phyloP scores from a whole-genome alignment of 2,113 vertebrate genomes.

The Elaphurus davidianus region DNA sequence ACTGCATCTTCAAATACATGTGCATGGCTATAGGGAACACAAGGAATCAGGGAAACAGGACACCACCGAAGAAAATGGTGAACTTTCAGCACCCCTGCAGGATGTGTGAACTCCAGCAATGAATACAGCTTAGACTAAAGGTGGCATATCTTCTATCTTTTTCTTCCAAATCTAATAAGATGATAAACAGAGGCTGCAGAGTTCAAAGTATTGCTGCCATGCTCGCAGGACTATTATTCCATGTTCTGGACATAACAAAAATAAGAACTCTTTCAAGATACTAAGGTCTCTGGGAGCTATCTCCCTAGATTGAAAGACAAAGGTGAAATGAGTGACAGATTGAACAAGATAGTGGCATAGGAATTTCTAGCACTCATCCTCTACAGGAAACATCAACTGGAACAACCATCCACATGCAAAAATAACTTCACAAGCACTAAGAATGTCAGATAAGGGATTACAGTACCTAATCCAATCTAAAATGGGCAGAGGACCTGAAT shows the following conservation, averaged over 20 bases:
- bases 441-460: neutral
- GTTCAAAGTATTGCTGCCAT: neutral
- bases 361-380: neutral
- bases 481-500: neutral
- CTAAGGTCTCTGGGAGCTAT: neutral
- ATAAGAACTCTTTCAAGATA: slow-evolving; percentile 26
- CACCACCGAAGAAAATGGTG: neutral
- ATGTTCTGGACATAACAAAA: neutral
- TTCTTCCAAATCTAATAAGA: neutral
- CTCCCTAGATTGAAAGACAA: neutral
- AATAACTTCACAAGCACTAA: neutral
- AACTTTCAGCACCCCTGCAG: neutral
- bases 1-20: neutral
- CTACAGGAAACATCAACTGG: neutral
- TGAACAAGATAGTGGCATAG: neutral
- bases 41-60: neutral
- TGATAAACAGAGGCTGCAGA: neutral
- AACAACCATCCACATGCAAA: neutral
- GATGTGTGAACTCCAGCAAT: neutral
- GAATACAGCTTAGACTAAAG: neutral
- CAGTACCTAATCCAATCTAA: neutral
- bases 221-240: neutral
- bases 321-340: neutral
- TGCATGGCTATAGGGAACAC: neutral
- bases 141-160: neutral